Evolutionary conservation across 1,140 invertebrate species (phyloP).

Genomic region (Samia ricini): DNA sequence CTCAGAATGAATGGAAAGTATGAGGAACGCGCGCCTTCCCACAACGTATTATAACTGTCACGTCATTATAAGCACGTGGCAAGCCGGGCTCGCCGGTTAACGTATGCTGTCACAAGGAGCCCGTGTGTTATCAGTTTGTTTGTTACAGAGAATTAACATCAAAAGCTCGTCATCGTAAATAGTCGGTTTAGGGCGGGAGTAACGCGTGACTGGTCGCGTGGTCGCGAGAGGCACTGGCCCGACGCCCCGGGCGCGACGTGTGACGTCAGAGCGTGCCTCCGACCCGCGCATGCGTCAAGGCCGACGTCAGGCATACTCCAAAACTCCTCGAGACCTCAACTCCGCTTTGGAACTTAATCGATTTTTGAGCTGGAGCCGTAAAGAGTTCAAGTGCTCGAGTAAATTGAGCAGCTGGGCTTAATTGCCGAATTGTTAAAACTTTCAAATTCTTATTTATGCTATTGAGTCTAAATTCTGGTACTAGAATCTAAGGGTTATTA

Average conservation of each 20-base stretch:
- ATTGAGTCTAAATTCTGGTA: no score
- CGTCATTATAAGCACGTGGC: constrained; percentile 31
- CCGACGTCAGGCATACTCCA: constrained; percentile 46
- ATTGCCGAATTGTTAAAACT: background rate
- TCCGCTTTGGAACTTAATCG: constrained; percentile 70
- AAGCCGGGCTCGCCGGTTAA: constrained; percentile 8
- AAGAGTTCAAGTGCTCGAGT: constrained; percentile 32
- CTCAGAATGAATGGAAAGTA: constrained; percentile 22
- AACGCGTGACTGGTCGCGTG: constrained; percentile 62
- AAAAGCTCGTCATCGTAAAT: constrained; percentile 60
- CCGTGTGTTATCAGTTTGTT: constrained; percentile 32
- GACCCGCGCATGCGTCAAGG: constrained; percentile 57
- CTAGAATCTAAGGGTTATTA: no score
- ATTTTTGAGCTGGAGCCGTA: constrained; percentile 67
- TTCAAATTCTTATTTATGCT: background rate
- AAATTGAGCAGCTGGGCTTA: constrained; percentile 2
- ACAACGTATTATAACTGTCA: constrained; percentile 21
- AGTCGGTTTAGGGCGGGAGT: constrained; percentile 51
- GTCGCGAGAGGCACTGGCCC: constrained; percentile 62
- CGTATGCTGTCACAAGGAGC: background rate
- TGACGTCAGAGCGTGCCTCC: constrained; percentile 66
- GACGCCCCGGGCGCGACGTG: constrained; percentile 53
- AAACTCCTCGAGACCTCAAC: constrained; percentile 72
- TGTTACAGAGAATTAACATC: constrained; percentile 53
- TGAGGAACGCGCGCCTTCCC: constrained; percentile 13